Evolutionary conservation across 2,113 vertebrate genomes (phyloP), one percentile per base, ranked within the genome.

Genomic region (Noturus placidus): DNA sequence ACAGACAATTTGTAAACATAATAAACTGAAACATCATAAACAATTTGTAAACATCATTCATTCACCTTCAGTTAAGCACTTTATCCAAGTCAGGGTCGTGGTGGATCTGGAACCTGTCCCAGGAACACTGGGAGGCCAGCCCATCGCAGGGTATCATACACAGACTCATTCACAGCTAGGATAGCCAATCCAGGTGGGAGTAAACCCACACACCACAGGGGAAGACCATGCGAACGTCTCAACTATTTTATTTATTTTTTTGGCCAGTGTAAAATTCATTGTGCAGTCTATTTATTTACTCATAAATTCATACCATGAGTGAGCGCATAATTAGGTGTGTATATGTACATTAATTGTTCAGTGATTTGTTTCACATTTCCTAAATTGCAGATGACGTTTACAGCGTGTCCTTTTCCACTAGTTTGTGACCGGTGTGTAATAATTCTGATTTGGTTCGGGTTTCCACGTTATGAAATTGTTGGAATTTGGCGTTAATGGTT

Each of bases 231-330:
- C 5, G 15, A 69, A 19, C 0, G 3, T 74, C 35, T 42, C 10
- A 27, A 46, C 72, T 42, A 3, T 38, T 38, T 38, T 46, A 7
- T 46, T 46, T 42, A 0, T 42, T 46, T 7, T 46, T 46, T 46
- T 46, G 65, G 46, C 63, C 25, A 59, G 38, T 80, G 38, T 22
- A 35, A 61, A 59, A 69, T 7, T 10, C 27, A 17, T 74, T 65
- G 54, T 76, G 63, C 52, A 35, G 27, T 84, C 87, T 86, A 87
- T 90, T 88, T 90, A 90, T 90, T 88, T 90, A 90, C 89, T 90
- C 72, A 33, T n/a, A 85, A 90, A 83, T 88, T 88, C 76, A 88
- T 15, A 38, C 70, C 89, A 30, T 89, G 80, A 86, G 67, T 90
- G 82, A 56, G 52, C 11, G 10, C 0, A 74, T 69, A 67, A 57